Conservation (phyloP, 2,888 invertebrate species). For the Sussaba pulchella region DNA sequence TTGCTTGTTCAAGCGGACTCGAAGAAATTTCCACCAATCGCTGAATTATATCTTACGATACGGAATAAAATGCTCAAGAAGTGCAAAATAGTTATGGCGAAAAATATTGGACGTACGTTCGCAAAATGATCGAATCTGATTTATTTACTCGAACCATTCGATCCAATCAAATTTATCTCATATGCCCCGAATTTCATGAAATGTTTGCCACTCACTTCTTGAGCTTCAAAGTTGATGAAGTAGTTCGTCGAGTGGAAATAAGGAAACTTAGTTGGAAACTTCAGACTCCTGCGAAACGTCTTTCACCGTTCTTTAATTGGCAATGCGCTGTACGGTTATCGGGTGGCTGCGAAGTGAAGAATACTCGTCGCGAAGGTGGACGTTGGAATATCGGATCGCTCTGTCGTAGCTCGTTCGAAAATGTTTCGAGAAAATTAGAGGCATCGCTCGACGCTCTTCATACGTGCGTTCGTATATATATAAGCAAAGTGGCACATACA, state of each 20-base stretch:
- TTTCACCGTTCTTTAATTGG: background rate
- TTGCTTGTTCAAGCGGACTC: background rate
- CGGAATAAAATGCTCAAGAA: too few relatives aligned
- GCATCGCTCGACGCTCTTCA: background rate
- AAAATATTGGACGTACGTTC: too few relatives aligned
- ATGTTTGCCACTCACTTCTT: background rate
- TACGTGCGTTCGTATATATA: background rate
- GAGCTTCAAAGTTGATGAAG: background rate
- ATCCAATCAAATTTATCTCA: background rate
- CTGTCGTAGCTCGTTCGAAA: background rate
- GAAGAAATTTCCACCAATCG: background rate
- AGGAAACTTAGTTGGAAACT: background rate
- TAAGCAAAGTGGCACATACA: background rate
- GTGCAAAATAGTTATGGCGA: too few relatives aligned
- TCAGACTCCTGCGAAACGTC: background rate
- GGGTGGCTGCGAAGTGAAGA: conserved; percentile 6
- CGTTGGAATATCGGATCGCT: conserved; percentile 22
- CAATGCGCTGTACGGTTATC: background rate
- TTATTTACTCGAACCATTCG: background rate
- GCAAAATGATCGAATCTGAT: background rate
- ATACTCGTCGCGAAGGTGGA: background rate
- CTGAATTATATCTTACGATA: too few relatives aligned
- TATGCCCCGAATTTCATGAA: background rate
- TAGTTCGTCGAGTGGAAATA: background rate
- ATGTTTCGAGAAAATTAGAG: conserved; percentile 13